A percentile compares a stretch with the other conserved stretches of the same genome.
Evolutionary conservation across 2,888 invertebrate genomes (phyloP).

Genomic region (Plebejus argus): DNA sequence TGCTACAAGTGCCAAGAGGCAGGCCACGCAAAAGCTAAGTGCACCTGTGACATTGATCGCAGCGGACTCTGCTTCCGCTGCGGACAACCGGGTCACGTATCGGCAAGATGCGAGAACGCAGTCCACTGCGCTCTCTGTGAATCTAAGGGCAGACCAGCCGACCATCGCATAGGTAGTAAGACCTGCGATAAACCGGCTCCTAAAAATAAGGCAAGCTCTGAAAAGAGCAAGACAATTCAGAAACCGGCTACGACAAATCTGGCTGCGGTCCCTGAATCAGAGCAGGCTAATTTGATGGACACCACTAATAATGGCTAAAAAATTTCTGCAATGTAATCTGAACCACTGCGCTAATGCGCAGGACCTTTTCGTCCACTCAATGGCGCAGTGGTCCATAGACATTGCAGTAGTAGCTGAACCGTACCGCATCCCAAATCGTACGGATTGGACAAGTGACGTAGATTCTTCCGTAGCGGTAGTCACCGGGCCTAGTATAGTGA

Average conservation of each 20-base stretch:
- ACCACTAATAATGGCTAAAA: not conserved
- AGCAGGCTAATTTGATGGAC: not conserved
- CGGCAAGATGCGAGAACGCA: not conserved
- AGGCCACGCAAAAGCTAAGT: not conserved
- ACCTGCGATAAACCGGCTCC: not conserved
- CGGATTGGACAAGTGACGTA: not conserved
- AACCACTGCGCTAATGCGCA: constrained; percentile 25
- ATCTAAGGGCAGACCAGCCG: not conserved
- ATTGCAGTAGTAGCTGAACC: constrained; percentile 16
- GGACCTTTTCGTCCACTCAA: constrained; percentile 22
- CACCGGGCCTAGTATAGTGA: not conserved
- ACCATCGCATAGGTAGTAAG: not conserved
- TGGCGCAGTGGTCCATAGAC: constrained; percentile 30
- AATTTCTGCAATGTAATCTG: constrained; percentile 18
- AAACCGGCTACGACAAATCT: not conserved
- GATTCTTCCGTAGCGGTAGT: not conserved
- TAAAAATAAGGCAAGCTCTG: not conserved
- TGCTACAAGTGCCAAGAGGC: constrained; percentile 12
- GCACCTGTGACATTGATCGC: constrained; percentile 11
- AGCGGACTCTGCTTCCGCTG: constrained; percentile 13
- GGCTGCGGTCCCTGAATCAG: not conserved
- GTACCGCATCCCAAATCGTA: not conserved
- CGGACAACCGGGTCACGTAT: not conserved
- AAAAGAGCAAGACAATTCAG: not conserved
- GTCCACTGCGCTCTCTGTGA: constrained; percentile 2